Base-by-base conservation (phyloP, 1,140 invertebrate genomes). In the Drosophila tsacasi region DNA sequence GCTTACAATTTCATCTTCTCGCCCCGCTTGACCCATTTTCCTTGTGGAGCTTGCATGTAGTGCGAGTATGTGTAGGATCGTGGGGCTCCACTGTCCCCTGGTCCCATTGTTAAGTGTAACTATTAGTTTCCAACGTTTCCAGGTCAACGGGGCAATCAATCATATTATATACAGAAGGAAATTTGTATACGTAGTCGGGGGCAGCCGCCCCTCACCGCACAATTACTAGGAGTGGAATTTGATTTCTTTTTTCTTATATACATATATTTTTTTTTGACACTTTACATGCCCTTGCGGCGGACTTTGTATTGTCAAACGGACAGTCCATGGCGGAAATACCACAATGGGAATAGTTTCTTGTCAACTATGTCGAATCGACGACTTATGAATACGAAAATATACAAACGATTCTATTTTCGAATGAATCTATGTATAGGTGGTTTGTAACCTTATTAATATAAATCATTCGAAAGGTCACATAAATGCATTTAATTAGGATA, bases 101-200 rank as follows among this genome's bases (percentile, higher is more conserved):
- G 66, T 72, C 61, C 77, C 61, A 76, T 89, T 90, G 85, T 89
- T 89, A 81, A 79, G 85, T 90, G 85, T 90, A 85, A 90, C 85
- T 90, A 90, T 90, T 90, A 90, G 85, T 90, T 89, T 50, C 77
- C 59, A 72, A 72, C 86, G 79, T 90, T 90, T 90, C 68, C 85
- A 90, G 85, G 85, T 90, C 85, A 90, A 90, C 81, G 75, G 85
- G 79, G 85, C 85, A 90, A 90, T 90, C 85, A 90, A 90, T 90
- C 85, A 90, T 90, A 82, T 90, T 85, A 82, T 83, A 82, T 90
- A 77, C 78, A 81, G 68, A 81, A 82, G 74, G 68, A 90, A 90
- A 90, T 89, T 89, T 89, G 85, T 89, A 90, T 87, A 27, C 8
- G 46, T 49, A 81, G 60, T 27, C 37, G 25, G 50, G 32, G 27